A percentile compares a stretch with the other conserved stretches of the same genome.
Evolutionary conservation across 2,888 invertebrate genomes (phyloP).

Genomic region (Caenorhabditis afra): DNA sequence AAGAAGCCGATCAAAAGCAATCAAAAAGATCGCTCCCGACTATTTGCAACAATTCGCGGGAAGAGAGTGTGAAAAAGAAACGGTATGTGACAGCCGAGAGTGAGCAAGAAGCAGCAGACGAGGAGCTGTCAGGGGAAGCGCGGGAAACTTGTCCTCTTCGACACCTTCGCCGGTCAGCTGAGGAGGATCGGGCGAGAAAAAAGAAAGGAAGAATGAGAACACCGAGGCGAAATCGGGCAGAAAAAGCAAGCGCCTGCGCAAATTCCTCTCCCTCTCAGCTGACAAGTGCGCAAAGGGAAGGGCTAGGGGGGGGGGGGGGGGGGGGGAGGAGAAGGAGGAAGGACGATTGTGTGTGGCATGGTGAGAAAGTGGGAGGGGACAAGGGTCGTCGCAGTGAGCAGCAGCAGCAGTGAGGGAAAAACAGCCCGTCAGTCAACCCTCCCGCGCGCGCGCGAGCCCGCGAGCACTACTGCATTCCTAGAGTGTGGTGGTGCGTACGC

Average conservation of each 20-base stretch:
- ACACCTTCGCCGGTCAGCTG: conserved; percentile 44
- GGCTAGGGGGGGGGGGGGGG: too few species aligned
- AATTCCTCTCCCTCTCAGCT: conserved; percentile 40
- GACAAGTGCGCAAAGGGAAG: conserved; percentile 49
- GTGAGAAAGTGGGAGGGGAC: conserved; percentile 55
- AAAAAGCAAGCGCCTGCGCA: conserved; percentile 19
- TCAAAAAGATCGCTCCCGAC: conserved; percentile 41
- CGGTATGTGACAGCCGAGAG: conserved; percentile 31
- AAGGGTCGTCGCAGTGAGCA: conserved; percentile 43
- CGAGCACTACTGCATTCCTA: conserved; percentile 56
- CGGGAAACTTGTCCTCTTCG: conserved; percentile 29
- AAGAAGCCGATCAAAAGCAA: conserved; percentile 39
- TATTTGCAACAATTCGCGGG: conserved; percentile 45
- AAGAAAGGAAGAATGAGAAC: conserved; percentile 29
- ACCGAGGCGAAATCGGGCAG: conserved; percentile 24
- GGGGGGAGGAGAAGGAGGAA: too few species aligned
- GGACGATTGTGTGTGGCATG: conserved; percentile 56
- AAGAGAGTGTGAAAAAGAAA: not conserved
- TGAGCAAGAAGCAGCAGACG: conserved; percentile 15
- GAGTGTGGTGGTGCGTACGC: conserved; percentile 45
- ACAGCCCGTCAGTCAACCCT: conserved; percentile 41
- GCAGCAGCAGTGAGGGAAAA: conserved; percentile 31
- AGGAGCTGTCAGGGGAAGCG: conserved; percentile 13
- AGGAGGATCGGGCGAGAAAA: conserved; percentile 13
- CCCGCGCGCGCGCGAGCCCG: conserved; percentile 45